Conservation (phyloP, 2,113 vertebrate species). For the Burhinus bistriatus region DNA sequence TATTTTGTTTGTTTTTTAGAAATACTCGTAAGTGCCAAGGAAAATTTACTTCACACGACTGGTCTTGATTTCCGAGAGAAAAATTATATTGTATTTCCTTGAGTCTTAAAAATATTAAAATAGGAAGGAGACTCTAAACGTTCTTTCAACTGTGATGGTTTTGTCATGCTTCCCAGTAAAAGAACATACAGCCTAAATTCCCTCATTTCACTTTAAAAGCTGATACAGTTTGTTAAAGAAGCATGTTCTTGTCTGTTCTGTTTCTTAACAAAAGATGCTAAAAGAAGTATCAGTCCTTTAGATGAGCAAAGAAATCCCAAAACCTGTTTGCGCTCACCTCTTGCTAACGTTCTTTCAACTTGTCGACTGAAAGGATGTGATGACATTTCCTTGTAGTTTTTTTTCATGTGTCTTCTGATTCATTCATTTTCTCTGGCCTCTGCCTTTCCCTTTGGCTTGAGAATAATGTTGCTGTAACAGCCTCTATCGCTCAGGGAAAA, state of each 20-base stretch:
- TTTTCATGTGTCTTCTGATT: background rate
- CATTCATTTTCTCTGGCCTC: background rate
- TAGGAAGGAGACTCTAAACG: background rate
- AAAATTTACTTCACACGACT: accelerated
- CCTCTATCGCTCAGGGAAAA: background rate
- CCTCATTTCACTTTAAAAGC: background rate
- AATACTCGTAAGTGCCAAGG: accelerated
- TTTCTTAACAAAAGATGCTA: background rate
- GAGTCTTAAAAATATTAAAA: background rate
- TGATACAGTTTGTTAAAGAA: background rate
- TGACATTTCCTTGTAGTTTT: constrained; percentile 10
- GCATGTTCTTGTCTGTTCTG: background rate
- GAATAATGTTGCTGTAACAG: background rate
- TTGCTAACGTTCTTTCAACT: background rate
- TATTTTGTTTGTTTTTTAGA: background rate
- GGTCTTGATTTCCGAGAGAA: background rate
- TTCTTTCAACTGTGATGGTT: background rate
- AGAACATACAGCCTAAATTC: background rate
- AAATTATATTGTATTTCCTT: background rate
- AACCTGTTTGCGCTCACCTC: background rate
- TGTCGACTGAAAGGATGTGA: background rate
- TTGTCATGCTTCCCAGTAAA: background rate
- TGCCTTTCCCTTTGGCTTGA: background rate
- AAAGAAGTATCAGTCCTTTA: background rate
- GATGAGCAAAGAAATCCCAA: background rate